Base-by-base conservation (phyloP, 2,113 vertebrate species). In the Trematomus loennbergii region DNA sequence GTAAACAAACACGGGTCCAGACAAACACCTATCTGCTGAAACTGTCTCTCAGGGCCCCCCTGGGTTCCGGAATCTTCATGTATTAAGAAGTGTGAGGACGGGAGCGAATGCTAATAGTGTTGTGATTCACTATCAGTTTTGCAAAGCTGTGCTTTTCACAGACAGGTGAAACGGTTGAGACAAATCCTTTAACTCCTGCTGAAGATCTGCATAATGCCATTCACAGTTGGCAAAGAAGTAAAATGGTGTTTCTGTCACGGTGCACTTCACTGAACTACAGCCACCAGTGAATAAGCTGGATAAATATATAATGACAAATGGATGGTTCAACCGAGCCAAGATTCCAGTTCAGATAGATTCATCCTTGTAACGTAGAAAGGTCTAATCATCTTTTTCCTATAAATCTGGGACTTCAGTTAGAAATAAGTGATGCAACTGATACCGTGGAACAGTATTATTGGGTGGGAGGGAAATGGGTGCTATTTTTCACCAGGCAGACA, bases 291-390 rank as follows among this genome's bases (percentile, higher is more conserved):
- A 85, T 81, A 84, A 87, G 77, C 82, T 15, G 62, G 74, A 87
- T 91, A 89, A 87, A 93, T 93, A 90, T 92, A 91, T 90, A 90
- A 93, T 83, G 86, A 64, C 68, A 82, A 60, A 84, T 91, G 87
- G 76, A 70, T 75, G 22, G 76, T 33, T 45, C 79, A 12, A 79
- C 3, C 17, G 75, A 83, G 86, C 79, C 72, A 81, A 79, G 81
- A 73, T 78, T 63, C 71, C 67, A 10, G 74, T 72, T 72, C 58
- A 43, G 65, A 86, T 72, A 79, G 54, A 92, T 90, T 78, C 65
- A 82, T 90, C 82, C 84, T 57, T 67, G 81, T 81, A 68, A 75
- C 48, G 16, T 64, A 82, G 82, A 70, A 78, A 58, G 61, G 75
- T 72, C 49, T 12, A 79, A 88, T 87, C 61, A 76, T 72, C 58